Base-by-base conservation (phyloP, 2,888 invertebrate genomes). In the Thymelicus sylvestris region DNA sequence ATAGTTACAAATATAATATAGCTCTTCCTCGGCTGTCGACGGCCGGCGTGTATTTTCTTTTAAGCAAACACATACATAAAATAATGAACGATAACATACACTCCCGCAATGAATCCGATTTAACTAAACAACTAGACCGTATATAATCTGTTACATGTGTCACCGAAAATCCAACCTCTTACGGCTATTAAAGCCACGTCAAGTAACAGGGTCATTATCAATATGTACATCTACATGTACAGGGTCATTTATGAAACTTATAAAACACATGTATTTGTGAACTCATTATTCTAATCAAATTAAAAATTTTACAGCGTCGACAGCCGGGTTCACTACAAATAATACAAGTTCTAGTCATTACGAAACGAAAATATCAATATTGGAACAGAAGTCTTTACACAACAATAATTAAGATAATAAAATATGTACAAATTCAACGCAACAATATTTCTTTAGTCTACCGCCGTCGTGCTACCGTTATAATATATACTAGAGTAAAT, bases 321-420 rank as follows among this genome's bases (percentile, higher is more conserved):
- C 41, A 65, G 59, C 64, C 44, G n/a, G 19, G 24, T 15, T 38
- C 19, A 50, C 64, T 50, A 39, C 63, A 64, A 63, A 70, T 44
- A 59, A 72, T 73, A 72, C 68, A 74, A 63, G 69, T 60, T 72
- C 73, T 66, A 73, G 67, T 67, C 52, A 66, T 66, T 68, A 74
- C 15, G 71, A 78, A 78, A 77, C 77, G 65, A 72, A 78, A 78
- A 77, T 78, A 79, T 74, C 68, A 72, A 78, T 77, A 89, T 81
- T 82, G 83, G 84, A 88, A 88, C 87, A 85, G 83, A 90, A 86
- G 78, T 84, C 86, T 90, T 87, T 89, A 90, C 89, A 91, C 86
- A 91, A 92, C 92, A 91, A 86, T 86, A 79, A 78, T 75, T 69
- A 76, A 71, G 60, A 73, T 62, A 81, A 84, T 89, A 86, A 87